Conservation (phyloP, 1,140 invertebrate species). For the Formica selysi region DNA sequence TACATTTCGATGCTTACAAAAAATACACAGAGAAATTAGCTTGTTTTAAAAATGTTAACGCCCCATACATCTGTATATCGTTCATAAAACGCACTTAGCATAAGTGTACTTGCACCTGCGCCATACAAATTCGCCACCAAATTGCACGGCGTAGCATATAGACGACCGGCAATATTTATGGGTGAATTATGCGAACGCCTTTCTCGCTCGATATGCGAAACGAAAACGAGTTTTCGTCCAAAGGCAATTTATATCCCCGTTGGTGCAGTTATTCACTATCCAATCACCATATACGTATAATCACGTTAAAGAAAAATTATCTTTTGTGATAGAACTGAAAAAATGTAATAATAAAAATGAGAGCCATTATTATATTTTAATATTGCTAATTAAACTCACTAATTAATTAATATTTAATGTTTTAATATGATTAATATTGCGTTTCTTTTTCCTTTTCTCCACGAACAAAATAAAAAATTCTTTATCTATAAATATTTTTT, state of each 20-base stretch:
- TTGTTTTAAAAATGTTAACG: constrained; percentile 31
- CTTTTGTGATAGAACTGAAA: neutral
- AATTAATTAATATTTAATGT: no score
- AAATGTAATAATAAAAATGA: neutral
- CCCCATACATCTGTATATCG: neutral
- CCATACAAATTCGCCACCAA: constrained; percentile 66
- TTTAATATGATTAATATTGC: neutral
- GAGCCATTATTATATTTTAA: neutral
- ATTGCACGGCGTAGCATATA: constrained; percentile 50
- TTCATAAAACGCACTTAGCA: constrained; percentile 60
- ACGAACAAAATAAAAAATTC: neutral
- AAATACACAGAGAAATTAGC: neutral
- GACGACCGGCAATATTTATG: constrained; percentile 65
- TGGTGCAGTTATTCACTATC: constrained; percentile 5
- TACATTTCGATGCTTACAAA: neutral
- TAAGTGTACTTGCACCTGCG: constrained; percentile 67
- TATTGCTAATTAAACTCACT: neutral
- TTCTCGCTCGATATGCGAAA: constrained; percentile 59
- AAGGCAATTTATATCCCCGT: constrained; percentile 52
- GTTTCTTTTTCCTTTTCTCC: neutral
- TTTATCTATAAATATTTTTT: neutral
- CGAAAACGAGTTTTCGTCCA: constrained; percentile 11
- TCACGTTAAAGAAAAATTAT: neutral
- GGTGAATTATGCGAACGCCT: constrained; percentile 67
- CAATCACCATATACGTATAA: neutral